These are phyloP conservation scores for Hypsopygia costalis DNA, from an alignment of 2,888 invertebrate genomes.

Conservation along the genomic window DNA sequence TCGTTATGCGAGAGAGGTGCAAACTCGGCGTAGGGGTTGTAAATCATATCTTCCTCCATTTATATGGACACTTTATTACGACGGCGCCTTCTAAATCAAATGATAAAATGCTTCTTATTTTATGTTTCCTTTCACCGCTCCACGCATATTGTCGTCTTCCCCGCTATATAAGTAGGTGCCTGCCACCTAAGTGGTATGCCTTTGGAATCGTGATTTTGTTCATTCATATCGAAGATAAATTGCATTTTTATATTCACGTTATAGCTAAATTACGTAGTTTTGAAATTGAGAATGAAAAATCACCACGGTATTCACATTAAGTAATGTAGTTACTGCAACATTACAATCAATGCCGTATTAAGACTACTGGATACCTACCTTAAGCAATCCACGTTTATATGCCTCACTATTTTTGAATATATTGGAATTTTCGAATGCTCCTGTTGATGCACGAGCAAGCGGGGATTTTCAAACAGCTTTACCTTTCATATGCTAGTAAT, in stretches of 20 bases:
- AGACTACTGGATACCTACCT: no score
- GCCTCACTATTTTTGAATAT: no score
- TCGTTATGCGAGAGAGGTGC: conserved; percentile 48
- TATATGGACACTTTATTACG: conserved; percentile 78
- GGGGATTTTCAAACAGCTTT: no score
- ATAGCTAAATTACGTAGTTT: not conserved
- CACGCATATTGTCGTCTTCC: conserved; percentile 62
- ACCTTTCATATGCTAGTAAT: no score
- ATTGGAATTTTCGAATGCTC: no score
- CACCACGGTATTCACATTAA: no score
- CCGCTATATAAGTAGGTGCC: conserved; percentile 32
- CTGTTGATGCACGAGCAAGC: no score
- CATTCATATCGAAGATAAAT: conserved; percentile 24
- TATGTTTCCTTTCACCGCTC: conserved; percentile 65
- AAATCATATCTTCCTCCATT: conserved; percentile 76
- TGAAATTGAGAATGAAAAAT: no score
- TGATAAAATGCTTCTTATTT: conserved; percentile 78
- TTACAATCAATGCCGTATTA: no score
- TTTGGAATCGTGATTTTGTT: conserved; percentile 28
- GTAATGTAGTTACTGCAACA: no score
- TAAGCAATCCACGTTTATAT: no score
- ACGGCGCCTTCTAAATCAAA: conserved; percentile 76
- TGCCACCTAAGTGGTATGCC: conserved; percentile 31
- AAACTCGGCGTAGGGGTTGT: conserved; percentile 60
- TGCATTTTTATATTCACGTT: not conserved